Base-by-base conservation (phyloP, 2,888 invertebrate genomes). In the Drosophila macrospina region DNA sequence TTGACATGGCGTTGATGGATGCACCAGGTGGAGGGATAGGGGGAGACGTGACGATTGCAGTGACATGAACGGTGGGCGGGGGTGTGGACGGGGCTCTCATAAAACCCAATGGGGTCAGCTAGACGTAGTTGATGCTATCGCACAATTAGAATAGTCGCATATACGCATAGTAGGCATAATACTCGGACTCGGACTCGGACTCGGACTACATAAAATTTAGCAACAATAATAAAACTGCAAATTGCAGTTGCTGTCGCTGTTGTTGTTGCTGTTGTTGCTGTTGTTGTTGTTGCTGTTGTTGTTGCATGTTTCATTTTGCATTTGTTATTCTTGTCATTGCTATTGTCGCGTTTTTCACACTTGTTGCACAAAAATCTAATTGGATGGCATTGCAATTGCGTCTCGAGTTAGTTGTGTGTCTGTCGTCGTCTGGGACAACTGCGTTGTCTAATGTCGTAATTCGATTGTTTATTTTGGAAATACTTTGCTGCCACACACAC, bases 61-160 rank as follows among this genome's bases (percentile, higher is more conserved):
- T 11, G 16, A 10, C 10, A 7, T 26, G 26, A 30, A 1, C 1
- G n/a, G 7, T 2, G 6, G 10, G 24, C 2, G 7, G n/a, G 0
- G 15, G 4, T 1, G 32, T 1, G 32, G 24, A 8, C 1, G 26
- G 15, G 28, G 24, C 16, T 7, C 41, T 50, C 44, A 61, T 51
- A 55, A 55, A 47, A 15, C 30, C 48, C 60, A 75, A 50, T 68
- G 74, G 74, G 74, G 74, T 74, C 74, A 74, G 56, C 74, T 51
- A 55, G 52, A 55, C 48, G n/a, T n/a, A 41, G 66, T 60, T 52
- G 55, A 56, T 47, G 44, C 55, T 51, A 39, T 48, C 41, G 20
- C 16, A 32, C 50, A 73, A 72, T 55, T 63, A 72, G 63, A 62
- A 59, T 51, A 41, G 45, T 69, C 30, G 51, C 15, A 34, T 51